Evolutionary conservation across 2,888 invertebrate species (phyloP), one percentile per base, ranked within the genome.

Genomic region (Pseudococcus jackbeardsleyi): DNA sequence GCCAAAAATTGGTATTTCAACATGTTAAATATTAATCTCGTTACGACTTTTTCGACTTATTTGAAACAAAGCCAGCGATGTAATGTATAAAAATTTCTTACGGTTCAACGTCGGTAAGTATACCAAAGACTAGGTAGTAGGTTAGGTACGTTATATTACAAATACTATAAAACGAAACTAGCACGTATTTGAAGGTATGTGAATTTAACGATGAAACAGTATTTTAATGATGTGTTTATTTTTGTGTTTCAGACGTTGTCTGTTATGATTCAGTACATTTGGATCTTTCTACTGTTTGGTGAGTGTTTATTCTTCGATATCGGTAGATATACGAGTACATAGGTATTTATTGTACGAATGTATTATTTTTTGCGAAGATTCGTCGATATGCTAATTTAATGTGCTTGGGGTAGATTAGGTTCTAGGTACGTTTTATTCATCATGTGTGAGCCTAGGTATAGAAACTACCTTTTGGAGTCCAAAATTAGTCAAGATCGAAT

Each of bases 261-360:
- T 87, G 87, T 87, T 87, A 87, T 87, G 87, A 87, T 87, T 87
- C 87, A 87, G 79, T 87, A 87, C 87, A 87, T 87, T 79, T 87
- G 87, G 87, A 77, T 87, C 72, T 54, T 87, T 77, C 87, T 87
- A 54, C 87, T 87, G 79, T 72, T 87, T 79, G 87, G 87, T 87
- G 39, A 79, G 87, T 87, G 39, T 64, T n/a, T 72, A 72, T 26
- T 33, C 33, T 15, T 33, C 68, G 12, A 72, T 26, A 72, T 33
- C 33, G 33, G 15, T 59, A 8, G 59, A n/a, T 59, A 19, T 5
- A 33, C 26, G 26, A 33, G 26, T 33, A 33, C 26, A 33, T 33
- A 33, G 3, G 26, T 33, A 33, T 33, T 33, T 33, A 33, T 33
- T 33, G 3, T 33, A 33, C 26, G 26, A 3, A 33, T 33, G 26